These are phyloP conservation scores for Labroides dimidiatus DNA, from an alignment of 2,797 vertebrate genomes.

Conservation along the genomic window DNA sequence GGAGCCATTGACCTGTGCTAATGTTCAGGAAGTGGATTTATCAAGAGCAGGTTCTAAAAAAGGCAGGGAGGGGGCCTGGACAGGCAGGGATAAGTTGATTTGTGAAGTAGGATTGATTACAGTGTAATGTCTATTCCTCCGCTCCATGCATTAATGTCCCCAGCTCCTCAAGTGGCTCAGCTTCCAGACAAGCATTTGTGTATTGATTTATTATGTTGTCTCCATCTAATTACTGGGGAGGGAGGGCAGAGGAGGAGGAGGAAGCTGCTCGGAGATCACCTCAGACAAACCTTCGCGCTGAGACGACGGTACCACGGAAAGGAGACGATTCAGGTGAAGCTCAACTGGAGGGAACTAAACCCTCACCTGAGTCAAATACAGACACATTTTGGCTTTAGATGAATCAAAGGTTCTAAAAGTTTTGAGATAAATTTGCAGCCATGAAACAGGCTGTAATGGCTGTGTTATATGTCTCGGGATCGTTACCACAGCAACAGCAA, in stretches of 20 bases:
- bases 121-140: conserved; percentile 79
- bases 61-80: conserved; percentile 1
- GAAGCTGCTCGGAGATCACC: conserved; percentile 39
- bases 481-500: no score
- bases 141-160: conserved; percentile 76
- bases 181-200: conserved; percentile 79
- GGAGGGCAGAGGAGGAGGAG: conserved; percentile 39
- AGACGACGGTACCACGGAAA: conserved; percentile 17
- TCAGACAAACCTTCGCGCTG: conserved; percentile 31
- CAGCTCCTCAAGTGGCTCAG: conserved; percentile 71
- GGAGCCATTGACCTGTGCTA: conserved; percentile 62
- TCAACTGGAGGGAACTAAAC: no score
- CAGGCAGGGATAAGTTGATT: conserved; percentile 74
- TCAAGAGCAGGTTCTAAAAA: conserved; percentile 38
- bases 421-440: no score
- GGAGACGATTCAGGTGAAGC: neutral
- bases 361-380: no score
- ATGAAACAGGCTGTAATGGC: no score
- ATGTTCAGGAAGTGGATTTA: conserved; percentile 77
- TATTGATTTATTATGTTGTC: conserved; percentile 81
- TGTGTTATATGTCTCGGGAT: no score
- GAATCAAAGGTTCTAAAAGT: no score
- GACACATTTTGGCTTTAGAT: no score
- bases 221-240: conserved; percentile 75
- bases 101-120: conserved; percentile 83